Conservation (phyloP, 2,888 invertebrate genomes). For the Ptilodon capucinus region DNA sequence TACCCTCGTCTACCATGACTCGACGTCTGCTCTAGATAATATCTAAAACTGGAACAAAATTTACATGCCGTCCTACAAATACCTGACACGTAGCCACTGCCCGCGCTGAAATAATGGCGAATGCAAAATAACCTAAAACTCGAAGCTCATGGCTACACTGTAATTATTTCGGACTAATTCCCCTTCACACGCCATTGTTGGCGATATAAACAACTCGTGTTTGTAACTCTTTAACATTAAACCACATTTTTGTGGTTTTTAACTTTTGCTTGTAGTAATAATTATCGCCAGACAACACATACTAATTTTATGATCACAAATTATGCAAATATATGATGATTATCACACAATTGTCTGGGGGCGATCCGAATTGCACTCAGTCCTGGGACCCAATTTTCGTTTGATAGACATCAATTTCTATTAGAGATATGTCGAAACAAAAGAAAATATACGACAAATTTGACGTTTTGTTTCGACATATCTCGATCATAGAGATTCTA, state of each 20-base stretch:
- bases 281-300: too few relatives aligned
- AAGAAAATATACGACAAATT: too few relatives aligned
- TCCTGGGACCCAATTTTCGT: too few relatives aligned
- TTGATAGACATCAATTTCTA: too few relatives aligned
- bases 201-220: conserved; percentile 27
- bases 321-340: too few relatives aligned
- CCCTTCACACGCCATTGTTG: conserved; percentile 42
- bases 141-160: conserved; percentile 36
- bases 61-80: neutral
- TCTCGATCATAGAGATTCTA: too few relatives aligned
- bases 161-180: conserved; percentile 56
- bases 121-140: conserved; percentile 41
- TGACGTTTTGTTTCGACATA: too few relatives aligned
- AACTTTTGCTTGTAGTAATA: too few relatives aligned
- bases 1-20: neutral
- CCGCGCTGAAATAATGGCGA: conserved; percentile 25
- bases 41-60: neutral
- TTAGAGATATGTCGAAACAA: too few relatives aligned
- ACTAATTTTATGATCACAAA: too few relatives aligned
- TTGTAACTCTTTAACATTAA: conserved; percentile 18
- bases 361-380: too few relatives aligned
- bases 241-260: neutral
- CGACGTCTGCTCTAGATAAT: neutral
- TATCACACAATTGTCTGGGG: too few relatives aligned
- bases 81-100: neutral